phyloP scores from a whole-genome alignment of 2,113 vertebrate species.

The Vulpes ferrilata region DNA sequence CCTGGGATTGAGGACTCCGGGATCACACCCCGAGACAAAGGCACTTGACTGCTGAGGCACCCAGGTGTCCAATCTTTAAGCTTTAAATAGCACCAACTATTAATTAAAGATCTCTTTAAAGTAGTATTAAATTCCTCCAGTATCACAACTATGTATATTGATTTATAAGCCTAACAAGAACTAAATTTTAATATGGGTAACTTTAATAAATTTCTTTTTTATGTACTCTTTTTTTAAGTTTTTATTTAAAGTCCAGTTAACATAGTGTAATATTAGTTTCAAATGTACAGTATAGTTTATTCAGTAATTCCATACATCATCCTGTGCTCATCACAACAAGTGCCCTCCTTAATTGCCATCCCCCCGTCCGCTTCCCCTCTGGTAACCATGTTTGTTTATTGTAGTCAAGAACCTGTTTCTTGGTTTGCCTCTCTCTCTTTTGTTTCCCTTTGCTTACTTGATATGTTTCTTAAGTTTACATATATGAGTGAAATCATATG shows the following conservation, averaged over 20 bases:
- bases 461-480: neutral
- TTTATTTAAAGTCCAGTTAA: neutral
- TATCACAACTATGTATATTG: neutral
- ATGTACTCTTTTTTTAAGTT: neutral
- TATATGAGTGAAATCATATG: neutral
- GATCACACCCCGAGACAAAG: no score
- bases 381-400: neutral
- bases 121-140: neutral
- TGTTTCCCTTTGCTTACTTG: neutral
- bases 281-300: neutral
- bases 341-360: neutral
- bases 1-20: no score
- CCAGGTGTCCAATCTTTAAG: neutral
- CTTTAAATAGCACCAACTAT: neutral
- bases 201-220: neutral
- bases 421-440: neutral
- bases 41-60: no score
- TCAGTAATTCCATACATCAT: neutral
- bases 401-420: neutral
- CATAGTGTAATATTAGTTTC: neutral
- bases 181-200: neutral
- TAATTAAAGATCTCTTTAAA: constrained; percentile 27
- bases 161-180: neutral
- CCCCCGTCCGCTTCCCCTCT: neutral
- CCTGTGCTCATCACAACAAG: neutral